phyloP scores from a whole-genome alignment of 2,888 invertebrate species.

The Lycocerus yunnanus region DNA sequence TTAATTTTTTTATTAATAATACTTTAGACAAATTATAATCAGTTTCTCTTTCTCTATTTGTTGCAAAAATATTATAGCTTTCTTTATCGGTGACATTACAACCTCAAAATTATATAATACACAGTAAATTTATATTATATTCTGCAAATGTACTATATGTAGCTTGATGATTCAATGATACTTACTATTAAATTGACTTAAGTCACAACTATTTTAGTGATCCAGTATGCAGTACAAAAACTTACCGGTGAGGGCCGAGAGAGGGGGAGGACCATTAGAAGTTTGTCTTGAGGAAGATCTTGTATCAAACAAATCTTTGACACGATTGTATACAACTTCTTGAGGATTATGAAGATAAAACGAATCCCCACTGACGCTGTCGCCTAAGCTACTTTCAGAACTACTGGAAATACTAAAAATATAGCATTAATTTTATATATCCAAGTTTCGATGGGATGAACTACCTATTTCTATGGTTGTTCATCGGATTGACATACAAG shows the following conservation, averaged over 20 bases:
- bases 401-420: slow-evolving; percentile 48
- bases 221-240: slow-evolving; percentile 2
- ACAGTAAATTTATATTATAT: too few relatives aligned
- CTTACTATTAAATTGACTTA: too few relatives aligned
- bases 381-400: slow-evolving; percentile 57
- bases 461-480: slow-evolving; percentile 54
- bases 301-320: slow-evolving; percentile 79
- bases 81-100: too few relatives aligned
- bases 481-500: slow-evolving; percentile 85
- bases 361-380: slow-evolving; percentile 65
- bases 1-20: too few relatives aligned
- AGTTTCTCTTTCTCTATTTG: too few relatives aligned
- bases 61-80: too few relatives aligned
- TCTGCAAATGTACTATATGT: too few relatives aligned
- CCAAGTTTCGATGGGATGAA: background rate
- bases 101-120: too few relatives aligned
- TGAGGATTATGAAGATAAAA: slow-evolving; percentile 87
- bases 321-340: slow-evolving; percentile 80
- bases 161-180: too few relatives aligned
- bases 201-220: too few relatives aligned
- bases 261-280: slow-evolving; percentile 41
- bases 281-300: slow-evolving; percentile 46
- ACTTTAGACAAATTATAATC: too few relatives aligned
- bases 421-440: background rate
- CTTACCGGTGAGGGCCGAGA: slow-evolving; percentile 56